Base-by-base conservation (phyloP, 2,888 invertebrate genomes). In the Platypus cylindrus region DNA sequence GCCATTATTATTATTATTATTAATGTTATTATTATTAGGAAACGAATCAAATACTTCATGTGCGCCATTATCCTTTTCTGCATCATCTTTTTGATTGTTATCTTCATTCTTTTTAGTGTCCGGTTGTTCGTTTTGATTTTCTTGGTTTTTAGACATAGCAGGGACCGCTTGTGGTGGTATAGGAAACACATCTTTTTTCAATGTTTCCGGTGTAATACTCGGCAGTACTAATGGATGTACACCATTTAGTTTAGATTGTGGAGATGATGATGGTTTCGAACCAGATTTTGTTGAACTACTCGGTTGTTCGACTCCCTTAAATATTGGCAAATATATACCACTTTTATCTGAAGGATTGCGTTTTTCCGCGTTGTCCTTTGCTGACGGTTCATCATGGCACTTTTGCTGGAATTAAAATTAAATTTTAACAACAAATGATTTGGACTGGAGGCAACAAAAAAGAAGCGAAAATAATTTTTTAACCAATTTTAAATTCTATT, bases 31-130 rank as follows among this genome's bases (percentile, higher is more conserved):
- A 25, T 42, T 41, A 16, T 48, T 51, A 34, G 35, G 33, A 1
- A 53, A 54, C 3, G 46, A 45, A 41, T 60, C 59, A 24, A 59
- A 51, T 17, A 53, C 54, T 48, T 61, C 61, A 20, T 57, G 48
- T 1, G 59, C 60, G 1, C 46, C 56, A 38, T 60, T 60, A 36
- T 60, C 59, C 30, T 53, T 56, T 20, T 59, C 57, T 7, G 37
- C 37, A 17, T 49, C 51, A 24, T 50, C 52, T 13, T 58, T 60
- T 17, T 56, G 60, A n/a, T 65, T 60, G 49, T 66, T 64, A 46
- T 65, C 63, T 35, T 63, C 60, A 17, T 66, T 54, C 34, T 62
- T 62, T 2, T 56, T 53, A 31, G 51, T 41, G 37, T 55, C 52
- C 4, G 41, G 45, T 14, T 51, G 48, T 5, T 48, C 45, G 16